phyloP scores from a whole-genome alignment of 2,113 vertebrate species.

The Stigmatopora nigra region DNA sequence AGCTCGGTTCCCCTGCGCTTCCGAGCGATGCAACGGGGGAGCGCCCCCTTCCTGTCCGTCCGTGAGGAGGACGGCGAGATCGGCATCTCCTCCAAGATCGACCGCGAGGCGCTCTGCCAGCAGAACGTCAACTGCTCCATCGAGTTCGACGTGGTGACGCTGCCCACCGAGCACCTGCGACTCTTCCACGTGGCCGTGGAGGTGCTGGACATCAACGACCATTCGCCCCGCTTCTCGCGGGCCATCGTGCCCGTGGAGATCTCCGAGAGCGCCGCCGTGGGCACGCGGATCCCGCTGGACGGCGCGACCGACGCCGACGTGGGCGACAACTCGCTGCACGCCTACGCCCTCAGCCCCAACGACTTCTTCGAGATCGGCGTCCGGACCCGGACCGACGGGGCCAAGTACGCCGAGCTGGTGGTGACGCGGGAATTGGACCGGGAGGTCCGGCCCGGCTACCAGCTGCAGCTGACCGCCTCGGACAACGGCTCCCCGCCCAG shows the following conservation, averaged over 20 bases:
- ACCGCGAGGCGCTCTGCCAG: constrained; percentile 91
- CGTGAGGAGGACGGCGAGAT: constrained; percentile 91
- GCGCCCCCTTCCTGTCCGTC: constrained; percentile 76
- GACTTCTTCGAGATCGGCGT: constrained; percentile 89
- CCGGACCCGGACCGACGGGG: constrained; percentile 84
- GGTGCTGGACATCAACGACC: constrained; percentile 95
- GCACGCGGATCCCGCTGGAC: constrained; percentile 88
- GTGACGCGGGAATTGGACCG: constrained; percentile 86
- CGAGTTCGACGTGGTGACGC: constrained; percentile 93
- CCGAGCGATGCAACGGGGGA: constrained; percentile 86
- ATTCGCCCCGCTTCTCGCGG: constrained; percentile 88
- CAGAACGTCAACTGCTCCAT: constrained; percentile 94
- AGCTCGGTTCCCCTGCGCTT: constrained; percentile 80
- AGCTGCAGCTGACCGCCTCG: constrained; percentile 85
- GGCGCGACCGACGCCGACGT: constrained; percentile 90
- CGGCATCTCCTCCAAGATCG: constrained; percentile 85
- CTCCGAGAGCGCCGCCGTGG: constrained; percentile 90
- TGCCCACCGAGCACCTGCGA: constrained; percentile 91
- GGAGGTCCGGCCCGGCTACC: constrained; percentile 80
- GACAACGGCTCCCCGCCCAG: constrained; percentile 85
- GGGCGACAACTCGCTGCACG: constrained; percentile 86
- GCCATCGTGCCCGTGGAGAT: constrained; percentile 90
- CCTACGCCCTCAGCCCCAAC: constrained; percentile 84
- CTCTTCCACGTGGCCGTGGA: constrained; percentile 95
- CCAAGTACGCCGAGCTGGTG: constrained; percentile 90